phyloP scores from a whole-genome alignment of 2,797 vertebrate genomes.

The Molossus alvarezi region DNA sequence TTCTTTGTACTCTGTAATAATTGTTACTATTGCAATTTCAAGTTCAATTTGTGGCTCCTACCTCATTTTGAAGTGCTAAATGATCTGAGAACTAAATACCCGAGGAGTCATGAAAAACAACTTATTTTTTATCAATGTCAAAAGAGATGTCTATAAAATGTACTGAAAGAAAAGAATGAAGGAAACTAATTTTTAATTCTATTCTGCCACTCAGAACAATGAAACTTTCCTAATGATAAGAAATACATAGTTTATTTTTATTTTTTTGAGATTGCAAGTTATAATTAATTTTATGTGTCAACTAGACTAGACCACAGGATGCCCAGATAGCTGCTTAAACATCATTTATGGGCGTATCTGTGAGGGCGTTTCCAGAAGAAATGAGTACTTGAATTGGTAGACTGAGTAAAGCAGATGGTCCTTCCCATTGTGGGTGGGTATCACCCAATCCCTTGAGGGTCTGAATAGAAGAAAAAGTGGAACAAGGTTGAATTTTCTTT shows the following conservation, averaged over 20 bases:
- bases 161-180: slow-evolving; percentile 34
- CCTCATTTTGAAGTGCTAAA: slow-evolving; percentile 68
- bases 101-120: slow-evolving; percentile 26
- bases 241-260: slow-evolving; percentile 67
- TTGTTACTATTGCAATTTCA: slow-evolving; percentile 46
- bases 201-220: not conserved
- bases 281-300: slow-evolving; percentile 48
- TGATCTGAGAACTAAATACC: slow-evolving; percentile 63
- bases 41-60: slow-evolving; percentile 43
- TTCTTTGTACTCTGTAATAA: not conserved
- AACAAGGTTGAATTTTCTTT: not conserved
- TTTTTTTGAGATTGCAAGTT: slow-evolving; percentile 67
- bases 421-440: not conserved
- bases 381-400: not conserved
- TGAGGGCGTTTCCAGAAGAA: not conserved
- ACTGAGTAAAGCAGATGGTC: not conserved
- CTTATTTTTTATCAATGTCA: slow-evolving; percentile 1
- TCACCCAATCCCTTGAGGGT: not conserved
- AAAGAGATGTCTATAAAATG: not conserved
- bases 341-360: slow-evolving; percentile 9
- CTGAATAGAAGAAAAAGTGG: not conserved
- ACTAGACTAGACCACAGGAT: not conserved
- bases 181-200: not conserved
- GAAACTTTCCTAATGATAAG: not conserved
- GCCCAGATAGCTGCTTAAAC: not conserved